Evolutionary conservation across 2,888 invertebrate species (phyloP), one percentile per base, ranked within the genome.

Genomic region (Pardosa pseudoannulata): DNA sequence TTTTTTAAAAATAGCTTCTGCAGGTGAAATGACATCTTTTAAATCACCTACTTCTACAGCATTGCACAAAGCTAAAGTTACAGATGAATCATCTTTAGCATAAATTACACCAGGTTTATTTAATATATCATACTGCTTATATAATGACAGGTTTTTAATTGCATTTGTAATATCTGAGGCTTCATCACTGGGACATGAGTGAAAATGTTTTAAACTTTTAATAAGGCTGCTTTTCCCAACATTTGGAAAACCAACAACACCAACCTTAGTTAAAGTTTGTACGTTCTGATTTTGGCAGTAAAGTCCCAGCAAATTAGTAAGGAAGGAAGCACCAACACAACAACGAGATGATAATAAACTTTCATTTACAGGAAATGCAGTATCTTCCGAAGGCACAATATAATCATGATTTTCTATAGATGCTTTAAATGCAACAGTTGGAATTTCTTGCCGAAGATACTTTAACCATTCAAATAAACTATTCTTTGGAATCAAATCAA

Each of bases 151-250:
- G 89, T 96, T 95, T 93, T 99, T 99, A 95, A 98, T 95, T 85
- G 95, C 93, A 91, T 97, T 98, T 1, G 98, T 98, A 64, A 98
- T 94, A 70, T 99, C 99, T 0, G 99, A 98, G 11, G 95, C 96
- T 79, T 96, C 96, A 78, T 99, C 99, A 88, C 98, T 97, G 91
- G 95, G 96, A 91, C 99, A 99, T 0, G 97, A 96, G 90, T 95
- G 95, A 27, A 95, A 95, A 79, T 99, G 93, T 91, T 98, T 99
- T 89, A 99, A 93, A 89, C 98, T 99, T 94, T 99, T 99, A 90
- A 99, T 99, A 83, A 99, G 95, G 88, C 98, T 98, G 91, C 98
- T 99, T 93, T 99, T 99, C 23, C 99, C 99, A 28, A 99, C 99
- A 92, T 99, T 99, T 27, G 99, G 99, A 90, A 98, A 94, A 5